Percentiles rank a stretch among this genome's conserved stretches.
These are phyloP conservation scores for Pimephales promelas DNA, from an alignment of 2,113 vertebrate species.

Conservation along the genomic window DNA sequence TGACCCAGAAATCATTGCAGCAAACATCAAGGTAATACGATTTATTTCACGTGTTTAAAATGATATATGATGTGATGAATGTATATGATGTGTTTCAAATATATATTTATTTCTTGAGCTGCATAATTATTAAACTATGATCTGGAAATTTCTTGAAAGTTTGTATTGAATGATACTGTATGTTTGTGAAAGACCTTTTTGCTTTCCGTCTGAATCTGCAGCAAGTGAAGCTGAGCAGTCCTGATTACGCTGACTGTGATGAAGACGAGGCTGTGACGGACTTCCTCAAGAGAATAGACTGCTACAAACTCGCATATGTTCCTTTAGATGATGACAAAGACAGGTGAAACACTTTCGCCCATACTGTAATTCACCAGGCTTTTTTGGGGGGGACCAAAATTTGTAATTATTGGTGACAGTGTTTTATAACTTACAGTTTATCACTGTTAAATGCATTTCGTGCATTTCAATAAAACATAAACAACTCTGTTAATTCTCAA, in stretches of 20 bases:
- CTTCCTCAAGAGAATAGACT: conserved; percentile 88
- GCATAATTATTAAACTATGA: neutral
- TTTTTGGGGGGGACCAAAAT: no score
- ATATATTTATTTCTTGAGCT: neutral
- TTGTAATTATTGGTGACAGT: no score
- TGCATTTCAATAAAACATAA: no score
- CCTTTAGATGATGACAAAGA: conserved; percentile 85
- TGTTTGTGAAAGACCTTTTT: neutral
- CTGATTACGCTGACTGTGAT: conserved; percentile 84
- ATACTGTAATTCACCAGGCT: no score
- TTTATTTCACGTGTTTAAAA: neutral
- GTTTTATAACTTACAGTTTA: no score
- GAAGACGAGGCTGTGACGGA: conserved; percentile 85
- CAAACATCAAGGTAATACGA: conserved; percentile 58
- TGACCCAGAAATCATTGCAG: conserved; percentile 82
- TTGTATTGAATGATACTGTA: no score
- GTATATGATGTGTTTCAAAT: neutral
- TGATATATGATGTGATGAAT: no score
- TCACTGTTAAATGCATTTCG: no score
- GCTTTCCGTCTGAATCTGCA: conserved; percentile 51
- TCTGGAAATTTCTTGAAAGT: neutral
- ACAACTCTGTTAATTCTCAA: no score
- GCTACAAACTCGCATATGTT: conserved; percentile 85
- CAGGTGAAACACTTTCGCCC: conserved; percentile 72
- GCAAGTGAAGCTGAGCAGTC: conserved; percentile 93